A percentile compares a stretch with the other conserved stretches of the same genome.
Conservation (phyloP, 2,888 invertebrate species). For the Ischnus inquisitorius region DNA sequence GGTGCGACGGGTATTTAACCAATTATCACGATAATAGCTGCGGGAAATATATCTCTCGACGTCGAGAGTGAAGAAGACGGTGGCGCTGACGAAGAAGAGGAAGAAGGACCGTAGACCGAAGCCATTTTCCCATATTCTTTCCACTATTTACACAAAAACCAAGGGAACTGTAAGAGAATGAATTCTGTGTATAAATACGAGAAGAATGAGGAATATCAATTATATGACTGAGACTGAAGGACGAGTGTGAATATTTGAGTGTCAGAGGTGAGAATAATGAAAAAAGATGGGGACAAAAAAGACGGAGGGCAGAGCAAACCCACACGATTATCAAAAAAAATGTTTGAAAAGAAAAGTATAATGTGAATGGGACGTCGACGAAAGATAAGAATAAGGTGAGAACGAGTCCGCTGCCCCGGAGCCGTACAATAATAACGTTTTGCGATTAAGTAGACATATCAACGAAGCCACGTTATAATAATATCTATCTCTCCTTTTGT, state of each 20-base stretch:
- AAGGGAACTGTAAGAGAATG: slow-evolving; percentile 57
- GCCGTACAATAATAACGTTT: slow-evolving; percentile 79
- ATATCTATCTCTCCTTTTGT: slow-evolving; percentile 66
- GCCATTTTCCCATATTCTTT: slow-evolving; percentile 18
- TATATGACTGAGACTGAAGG: neutral
- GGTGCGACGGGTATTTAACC: slow-evolving; percentile 55
- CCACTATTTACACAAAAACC: slow-evolving; percentile 49
- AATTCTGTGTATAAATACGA: slow-evolving; percentile 64
- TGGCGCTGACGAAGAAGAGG: neutral
- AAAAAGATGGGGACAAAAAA: slow-evolving; percentile 44
- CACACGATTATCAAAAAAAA: slow-evolving; percentile 6
- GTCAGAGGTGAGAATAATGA: slow-evolving; percentile 36
- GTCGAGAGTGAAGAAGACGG: slow-evolving; percentile 31
- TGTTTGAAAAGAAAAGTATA: neutral
- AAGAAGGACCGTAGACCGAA: neutral
- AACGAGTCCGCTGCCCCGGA: slow-evolving; percentile 64
- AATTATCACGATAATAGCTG: slow-evolving; percentile 68
- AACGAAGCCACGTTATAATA: slow-evolving; percentile 78
- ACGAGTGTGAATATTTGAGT: slow-evolving; percentile 9
- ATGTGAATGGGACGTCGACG: slow-evolving; percentile 3
- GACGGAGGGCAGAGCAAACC: slow-evolving; percentile 29
- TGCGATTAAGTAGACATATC: slow-evolving; percentile 81
- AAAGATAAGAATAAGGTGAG: neutral
- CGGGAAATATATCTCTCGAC: slow-evolving; percentile 16
- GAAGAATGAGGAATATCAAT: neutral